Conservation (phyloP, 2,113 vertebrate species). For the Peromyscus californicus region DNA sequence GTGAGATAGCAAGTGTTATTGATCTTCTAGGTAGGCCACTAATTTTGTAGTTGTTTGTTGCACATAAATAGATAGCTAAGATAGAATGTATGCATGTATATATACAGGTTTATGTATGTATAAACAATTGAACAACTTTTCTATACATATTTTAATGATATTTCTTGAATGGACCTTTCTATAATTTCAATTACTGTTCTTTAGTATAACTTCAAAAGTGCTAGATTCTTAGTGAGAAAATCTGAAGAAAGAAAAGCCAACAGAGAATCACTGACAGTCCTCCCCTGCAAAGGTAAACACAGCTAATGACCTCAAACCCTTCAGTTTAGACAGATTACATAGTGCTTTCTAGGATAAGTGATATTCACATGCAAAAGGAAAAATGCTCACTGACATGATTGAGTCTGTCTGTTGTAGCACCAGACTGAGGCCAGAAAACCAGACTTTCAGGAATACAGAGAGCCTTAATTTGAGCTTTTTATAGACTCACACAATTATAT, state of each 20-base stretch:
- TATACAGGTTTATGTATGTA: background rate
- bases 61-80: background rate
- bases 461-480: slow-evolving; percentile 60
- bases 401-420: background rate
- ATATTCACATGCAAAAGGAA: background rate
- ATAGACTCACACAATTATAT: slow-evolving; percentile 37
- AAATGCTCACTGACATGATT: background rate
- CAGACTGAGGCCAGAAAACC: slow-evolving; percentile 10
- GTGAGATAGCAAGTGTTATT: background rate
- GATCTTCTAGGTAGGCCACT: background rate
- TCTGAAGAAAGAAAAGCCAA: slow-evolving; percentile 18
- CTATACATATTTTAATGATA: background rate
- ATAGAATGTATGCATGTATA: background rate
- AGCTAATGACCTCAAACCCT: background rate
- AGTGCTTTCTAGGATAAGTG: slow-evolving; percentile 42
- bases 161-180: background rate
- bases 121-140: background rate
- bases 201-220: slow-evolving; percentile 50
- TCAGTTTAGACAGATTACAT: slow-evolving; percentile 40
- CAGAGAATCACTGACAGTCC: background rate
- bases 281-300: background rate
- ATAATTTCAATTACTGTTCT: slow-evolving; percentile 39
- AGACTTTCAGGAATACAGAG: slow-evolving; percentile 12
- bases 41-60: background rate
- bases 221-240: slow-evolving; percentile 17